phyloP scores from a whole-genome alignment of 2,888 invertebrate genomes.

The Drosophila rellima region DNA sequence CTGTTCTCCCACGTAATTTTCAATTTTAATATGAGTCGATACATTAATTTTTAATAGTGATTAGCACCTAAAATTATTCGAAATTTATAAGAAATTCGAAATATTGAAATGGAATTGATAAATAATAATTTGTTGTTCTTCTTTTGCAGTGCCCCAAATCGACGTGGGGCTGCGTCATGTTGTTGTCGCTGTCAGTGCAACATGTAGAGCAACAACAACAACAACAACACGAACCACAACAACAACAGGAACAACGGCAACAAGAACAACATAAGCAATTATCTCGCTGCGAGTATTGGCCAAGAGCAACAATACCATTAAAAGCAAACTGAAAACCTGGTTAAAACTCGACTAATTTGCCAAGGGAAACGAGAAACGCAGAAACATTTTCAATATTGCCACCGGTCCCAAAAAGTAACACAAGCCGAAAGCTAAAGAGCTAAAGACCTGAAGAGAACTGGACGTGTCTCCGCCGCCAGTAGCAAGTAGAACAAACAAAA shows the following conservation, averaged over 20 bases:
- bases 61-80: too few species aligned
- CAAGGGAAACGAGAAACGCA: slow-evolving; percentile 32
- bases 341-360: slow-evolving; percentile 38
- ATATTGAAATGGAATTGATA: background rate
- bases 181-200: slow-evolving; percentile 59
- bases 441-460: background rate
- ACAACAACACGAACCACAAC: slow-evolving; percentile 34
- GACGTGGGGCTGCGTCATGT: slow-evolving; percentile 67
- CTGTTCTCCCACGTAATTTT: too few species aligned
- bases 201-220: slow-evolving; percentile 54
- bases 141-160: slow-evolving; percentile 37
- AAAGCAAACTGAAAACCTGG: slow-evolving; percentile 33
- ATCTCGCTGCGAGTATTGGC: slow-evolving; percentile 37
- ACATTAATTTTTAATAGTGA: too few species aligned
- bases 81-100: background rate
- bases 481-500: slow-evolving; percentile 47
- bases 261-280: slow-evolving; percentile 30
- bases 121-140: slow-evolving; percentile 14
- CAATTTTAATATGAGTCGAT: too few species aligned
- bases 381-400: slow-evolving; percentile 33
- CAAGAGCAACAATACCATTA: slow-evolving; percentile 37
- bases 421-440: background rate
- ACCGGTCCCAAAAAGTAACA: slow-evolving; percentile 22
- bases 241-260: slow-evolving; percentile 32
- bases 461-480: slow-evolving; percentile 22